Percentiles rank a stretch among this genome's conserved stretches.
Conservation (phyloP, 2,113 vertebrate genomes). For the Erythrolamprus reginae region DNA sequence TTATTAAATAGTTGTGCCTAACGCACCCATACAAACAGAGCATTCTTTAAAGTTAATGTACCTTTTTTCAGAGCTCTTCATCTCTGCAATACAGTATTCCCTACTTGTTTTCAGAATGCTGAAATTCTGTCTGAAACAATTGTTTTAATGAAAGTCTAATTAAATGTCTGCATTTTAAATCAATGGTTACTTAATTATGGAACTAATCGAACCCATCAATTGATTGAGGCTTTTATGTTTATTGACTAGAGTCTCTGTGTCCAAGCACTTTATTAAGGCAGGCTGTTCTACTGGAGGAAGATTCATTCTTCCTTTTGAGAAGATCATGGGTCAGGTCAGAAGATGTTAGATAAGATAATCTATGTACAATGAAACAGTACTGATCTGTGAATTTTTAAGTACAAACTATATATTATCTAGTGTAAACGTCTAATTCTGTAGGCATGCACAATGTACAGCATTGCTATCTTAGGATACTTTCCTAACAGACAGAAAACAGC, state of each 20-base stretch:
- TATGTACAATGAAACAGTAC: neutral
- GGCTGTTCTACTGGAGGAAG: neutral
- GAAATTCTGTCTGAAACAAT: neutral
- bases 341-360: neutral
- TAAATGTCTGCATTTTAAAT: neutral
- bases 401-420: neutral
- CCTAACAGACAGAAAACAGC: too few species aligned
- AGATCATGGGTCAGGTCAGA: neutral
- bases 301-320: neutral
- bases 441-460: neutral
- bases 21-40: neutral
- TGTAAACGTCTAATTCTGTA: neutral
- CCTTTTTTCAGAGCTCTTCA: neutral
- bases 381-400: neutral
- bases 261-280: slow-evolving; percentile 1
- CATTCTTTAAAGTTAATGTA: neutral
- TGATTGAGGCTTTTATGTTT: slow-evolving; percentile 9
- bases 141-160: neutral
- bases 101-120: neutral
- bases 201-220: neutral
- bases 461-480: neutral
- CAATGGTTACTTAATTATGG: neutral
- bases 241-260: neutral
- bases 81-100: neutral
- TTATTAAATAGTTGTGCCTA: neutral